Evolutionary conservation across 2,888 invertebrate genomes (phyloP).

Genomic region (Dyspetes luteomarginatus): DNA sequence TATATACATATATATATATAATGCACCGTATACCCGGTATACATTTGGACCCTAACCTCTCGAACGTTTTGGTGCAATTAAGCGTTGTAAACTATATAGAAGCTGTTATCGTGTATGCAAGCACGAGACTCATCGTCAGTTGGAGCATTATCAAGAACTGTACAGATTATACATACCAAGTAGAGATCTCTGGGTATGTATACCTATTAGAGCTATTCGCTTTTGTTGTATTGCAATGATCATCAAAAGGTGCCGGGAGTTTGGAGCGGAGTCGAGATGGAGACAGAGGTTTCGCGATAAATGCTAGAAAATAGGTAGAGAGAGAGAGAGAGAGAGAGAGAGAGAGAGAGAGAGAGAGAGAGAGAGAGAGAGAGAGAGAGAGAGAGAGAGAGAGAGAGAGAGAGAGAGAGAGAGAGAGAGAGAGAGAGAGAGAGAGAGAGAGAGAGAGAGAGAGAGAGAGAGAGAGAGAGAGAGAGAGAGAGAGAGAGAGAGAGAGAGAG

Average conservation of each 20-base stretch:
- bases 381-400: conserved; percentile 39
- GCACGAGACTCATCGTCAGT: too few species aligned
- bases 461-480: not conserved
- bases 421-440: conserved; percentile 38
- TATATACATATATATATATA: too few species aligned
- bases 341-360: conserved; percentile 38
- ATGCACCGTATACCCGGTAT: too few species aligned
- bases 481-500: not conserved
- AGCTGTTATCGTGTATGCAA: too few species aligned
- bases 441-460: conserved; percentile 36
- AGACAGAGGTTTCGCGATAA: conserved; percentile 9
- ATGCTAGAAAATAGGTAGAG: not conserved
- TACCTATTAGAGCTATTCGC: too few species aligned
- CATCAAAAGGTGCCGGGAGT: conserved; percentile 53
- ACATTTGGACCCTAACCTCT: not conserved
- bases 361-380: conserved; percentile 21
- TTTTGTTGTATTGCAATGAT: conserved; percentile 29
- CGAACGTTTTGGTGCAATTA: not conserved
- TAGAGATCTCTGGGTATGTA: not conserved
- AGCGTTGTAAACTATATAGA: not conserved
- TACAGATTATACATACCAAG: not conserved
- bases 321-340: not conserved
- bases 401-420: conserved; percentile 22
- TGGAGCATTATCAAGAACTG: not conserved
- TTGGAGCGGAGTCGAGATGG: conserved; percentile 6